Evolutionary conservation across 2,797 vertebrate species (phyloP), one percentile per base, ranked within the genome.

Genomic region (Sternarchorhynchus goeldii): DNA sequence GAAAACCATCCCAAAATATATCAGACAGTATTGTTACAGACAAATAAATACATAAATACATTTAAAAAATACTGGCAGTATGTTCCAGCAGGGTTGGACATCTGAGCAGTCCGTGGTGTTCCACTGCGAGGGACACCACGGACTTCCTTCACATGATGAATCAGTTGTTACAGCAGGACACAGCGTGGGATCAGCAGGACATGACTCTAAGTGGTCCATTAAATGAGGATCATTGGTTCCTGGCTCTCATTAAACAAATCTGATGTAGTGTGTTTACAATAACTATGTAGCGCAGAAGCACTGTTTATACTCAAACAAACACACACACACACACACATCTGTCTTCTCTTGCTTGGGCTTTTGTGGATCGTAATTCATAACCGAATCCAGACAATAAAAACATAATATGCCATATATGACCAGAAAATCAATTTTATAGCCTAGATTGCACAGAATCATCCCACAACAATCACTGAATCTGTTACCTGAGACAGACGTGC

Each of bases 1-100:
- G 6, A 80, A 78, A 73, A 1, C 75, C 29, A 64, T 78, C 78
- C 57, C 81, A 76, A 76, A 82, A 78, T 64, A 68, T 79, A 66
- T 64, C 53, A 69, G 78, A 63, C 64, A 78, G 36, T 55, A 82
- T 73, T 75, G 39, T 73, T 36, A 29, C 50, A 67, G 29, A 60
- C 20, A 5, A 10, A 66, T 10, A 63, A 63, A 39, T 18, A 18
- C 5, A 65, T 25, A 4, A n/a, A 25, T 5, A 0, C 16, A 63
- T 12, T 1, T 25, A 76, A 60, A 14, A 60, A 66, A 78, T 58
- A 5, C 58, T 36, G 55, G 79, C 76, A 68, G 68, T 45, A 58
- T 66, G 78, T 67, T 45, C 73, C 34, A 36, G 73, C 57, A 76
- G 72, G 78, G 67, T 53, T 65, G 78, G 78, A 81, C 36, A 69